Evolutionary conservation across 2,113 vertebrate genomes (phyloP).

Genomic region (Eptesicus fuscus): DNA sequence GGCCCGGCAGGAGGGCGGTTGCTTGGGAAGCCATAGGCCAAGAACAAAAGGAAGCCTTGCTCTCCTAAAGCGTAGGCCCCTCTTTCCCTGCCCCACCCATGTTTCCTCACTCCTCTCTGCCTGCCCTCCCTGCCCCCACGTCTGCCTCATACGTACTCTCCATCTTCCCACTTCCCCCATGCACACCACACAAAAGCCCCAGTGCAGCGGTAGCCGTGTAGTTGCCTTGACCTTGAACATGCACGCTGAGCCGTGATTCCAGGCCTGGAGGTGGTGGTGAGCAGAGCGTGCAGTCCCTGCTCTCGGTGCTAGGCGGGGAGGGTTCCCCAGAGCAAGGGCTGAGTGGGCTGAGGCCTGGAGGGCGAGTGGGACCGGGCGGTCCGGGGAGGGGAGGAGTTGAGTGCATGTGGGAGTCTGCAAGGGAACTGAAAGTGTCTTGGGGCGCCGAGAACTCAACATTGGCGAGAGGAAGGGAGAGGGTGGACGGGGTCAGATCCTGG

Average conservation of each 20-base stretch:
- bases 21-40: not conserved
- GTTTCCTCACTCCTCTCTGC: fast-evolving
- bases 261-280: not conserved
- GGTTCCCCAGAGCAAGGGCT: not conserved
- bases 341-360: not conserved
- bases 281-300: not conserved
- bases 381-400: too few species aligned
- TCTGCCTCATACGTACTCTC: too few species aligned
- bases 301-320: fast-evolving
- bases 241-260: fast-evolving
- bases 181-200: not conserved
- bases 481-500: not conserved
- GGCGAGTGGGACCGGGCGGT: fast-evolving
- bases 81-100: too few species aligned
- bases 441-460: fast-evolving
- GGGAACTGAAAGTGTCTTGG: not conserved
- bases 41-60: not conserved
- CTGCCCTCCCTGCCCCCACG: not conserved
- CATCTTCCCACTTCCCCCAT: not conserved
- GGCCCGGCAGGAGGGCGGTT: not conserved
- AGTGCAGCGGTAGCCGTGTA: fast-evolving
- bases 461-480: not conserved
- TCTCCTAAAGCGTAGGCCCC: not conserved
- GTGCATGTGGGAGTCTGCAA: not conserved
- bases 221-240: not conserved